Base-by-base conservation (phyloP, 37 sponge, comb jelly and placozoan species). In the Ephydatia muelleri region DNA sequence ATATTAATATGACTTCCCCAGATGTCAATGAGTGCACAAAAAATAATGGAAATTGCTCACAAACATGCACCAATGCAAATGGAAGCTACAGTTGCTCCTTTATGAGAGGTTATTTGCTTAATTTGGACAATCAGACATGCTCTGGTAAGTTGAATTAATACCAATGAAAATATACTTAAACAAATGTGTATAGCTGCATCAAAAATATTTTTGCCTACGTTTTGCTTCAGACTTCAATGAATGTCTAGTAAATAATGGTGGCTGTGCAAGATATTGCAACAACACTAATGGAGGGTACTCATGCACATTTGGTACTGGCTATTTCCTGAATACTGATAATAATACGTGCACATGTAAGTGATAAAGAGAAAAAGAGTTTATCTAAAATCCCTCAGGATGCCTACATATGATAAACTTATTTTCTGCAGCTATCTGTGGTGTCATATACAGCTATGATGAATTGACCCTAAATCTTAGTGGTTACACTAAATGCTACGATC, bases 21-120 rank as follows among this genome's bases (percentile, higher is more conserved):
- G 86, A 85, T 48, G 32, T 70, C 22, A 37, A 79, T 85, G 86
- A 85, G 65, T 85, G 86, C 49, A 37, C 30, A 21, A 70, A 9
- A 26, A 22, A 26, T 12, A 85, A 85, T 64, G 86, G 86, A 79
- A 80, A 65, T 5, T 85, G 86, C 64, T 72, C 70, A 22, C 86
- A 85, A 64, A 28, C 43, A 9, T 85, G 86, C 40, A 85, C 28
- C 32, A 79, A 85, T 39, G 49, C 80, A 2, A 69, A 72, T 78
- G 86, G 86, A 3, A 79, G 80, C 23, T 79, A 72, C 35, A 25
- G 0, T 26, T 85, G 86, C 40, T n/a, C 47, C 28, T 85, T 79
- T 72, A 25, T 1, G 0, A 49, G 29, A 34, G 86, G 86, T 14
- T 85, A 48, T 70, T 14, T 49, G 6, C 27, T 85, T 36, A 68